Evolutionary conservation across 1,140 invertebrate species (phyloP).

Genomic region (Charaxes varanes): DNA sequence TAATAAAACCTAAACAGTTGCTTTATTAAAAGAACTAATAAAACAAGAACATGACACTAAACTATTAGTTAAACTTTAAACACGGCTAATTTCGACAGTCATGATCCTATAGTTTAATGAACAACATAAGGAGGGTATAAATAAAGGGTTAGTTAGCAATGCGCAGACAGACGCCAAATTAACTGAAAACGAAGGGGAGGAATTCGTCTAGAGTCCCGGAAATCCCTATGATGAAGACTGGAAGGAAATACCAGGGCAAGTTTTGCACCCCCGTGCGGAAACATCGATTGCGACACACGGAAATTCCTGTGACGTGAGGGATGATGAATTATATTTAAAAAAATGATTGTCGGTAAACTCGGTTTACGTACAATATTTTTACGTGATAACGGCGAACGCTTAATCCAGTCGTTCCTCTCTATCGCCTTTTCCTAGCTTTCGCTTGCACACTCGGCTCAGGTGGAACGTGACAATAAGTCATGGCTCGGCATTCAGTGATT

Average conservation of each 20-base stretch:
- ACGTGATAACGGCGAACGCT: no score
- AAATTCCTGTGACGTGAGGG: slow-evolving; percentile 47
- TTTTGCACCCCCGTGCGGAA: slow-evolving; percentile 30
- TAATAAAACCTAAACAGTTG: no score
- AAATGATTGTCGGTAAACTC: not conserved
- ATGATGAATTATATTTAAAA: slow-evolving; percentile 14
- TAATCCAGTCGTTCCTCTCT: no score
- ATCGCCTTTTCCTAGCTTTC: no score
- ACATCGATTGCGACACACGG: slow-evolving; percentile 44
- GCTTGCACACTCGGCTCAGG: no score
- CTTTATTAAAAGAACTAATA: no score
- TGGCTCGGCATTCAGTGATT: not conserved
- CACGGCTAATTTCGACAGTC: slow-evolving; percentile 1
- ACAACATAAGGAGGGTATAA: not conserved
- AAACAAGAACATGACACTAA: no score
- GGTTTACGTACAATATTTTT: no score
- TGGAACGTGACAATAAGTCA: no score
- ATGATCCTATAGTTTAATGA: slow-evolving; percentile 13
- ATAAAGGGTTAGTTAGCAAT: slow-evolving; percentile 9
- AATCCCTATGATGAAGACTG: slow-evolving; percentile 61
- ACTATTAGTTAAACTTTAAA: no score
- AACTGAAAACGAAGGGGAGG: slow-evolving; percentile 30
- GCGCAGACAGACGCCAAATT: slow-evolving; percentile 38
- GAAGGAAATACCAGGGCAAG: slow-evolving; percentile 46
- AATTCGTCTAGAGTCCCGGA: slow-evolving; percentile 33